Base-by-base conservation (phyloP, 2,888 invertebrate species). In the Drosophila kokeensis region DNA sequence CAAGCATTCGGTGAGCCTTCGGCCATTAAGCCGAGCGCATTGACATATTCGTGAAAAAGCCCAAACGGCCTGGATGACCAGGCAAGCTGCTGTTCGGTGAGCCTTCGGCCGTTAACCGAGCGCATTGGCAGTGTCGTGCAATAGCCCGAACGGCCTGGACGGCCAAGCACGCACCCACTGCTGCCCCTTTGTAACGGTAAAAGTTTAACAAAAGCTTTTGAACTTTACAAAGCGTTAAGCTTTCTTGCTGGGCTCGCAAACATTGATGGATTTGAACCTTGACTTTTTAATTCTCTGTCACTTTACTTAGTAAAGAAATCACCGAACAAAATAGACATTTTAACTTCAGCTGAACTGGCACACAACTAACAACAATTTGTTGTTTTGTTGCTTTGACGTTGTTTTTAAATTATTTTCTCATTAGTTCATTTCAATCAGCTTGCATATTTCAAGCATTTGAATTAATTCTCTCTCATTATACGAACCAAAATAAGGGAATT, bases 151-250 rank as follows among this genome's bases (percentile, higher is more conserved):
- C 11, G 13, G 38, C 24, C 53, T 24, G 34, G 11, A n/a, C 24
- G 34, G 34, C 11, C 5, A 21, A 21, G 42, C 42, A 42, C 21
- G 11, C 21, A 7, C 30, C 5, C 27, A 13, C 24, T 53, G 29
- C 13, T 52, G 50, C 5, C 11, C 34, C 36, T 27, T 29, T 38
- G n/a, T 55, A 55, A 55, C 38, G 55, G 55, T 38, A 2, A 55
- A 55, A 55, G 54, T 55, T 55, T 4, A 18, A 54, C 36, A 11
- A 38, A 55, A 55, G 55, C 55, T 29, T 29, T 29, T 4, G 27
- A 29, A 29, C 38, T 55, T 38, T 38, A 54, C 34, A 34, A 36
- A 24, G 15, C 53, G 24, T n/a, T 18, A 36, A 54, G 54, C 36
- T 36, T 4, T 54, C 21, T 4, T 6, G 36, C 27, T 34, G 2